Percentiles rank a stretch among this genome's conserved stretches.
Evolutionary conservation across 2,888 invertebrate genomes (phyloP).

Genomic region (Stratiomys singularior): DNA sequence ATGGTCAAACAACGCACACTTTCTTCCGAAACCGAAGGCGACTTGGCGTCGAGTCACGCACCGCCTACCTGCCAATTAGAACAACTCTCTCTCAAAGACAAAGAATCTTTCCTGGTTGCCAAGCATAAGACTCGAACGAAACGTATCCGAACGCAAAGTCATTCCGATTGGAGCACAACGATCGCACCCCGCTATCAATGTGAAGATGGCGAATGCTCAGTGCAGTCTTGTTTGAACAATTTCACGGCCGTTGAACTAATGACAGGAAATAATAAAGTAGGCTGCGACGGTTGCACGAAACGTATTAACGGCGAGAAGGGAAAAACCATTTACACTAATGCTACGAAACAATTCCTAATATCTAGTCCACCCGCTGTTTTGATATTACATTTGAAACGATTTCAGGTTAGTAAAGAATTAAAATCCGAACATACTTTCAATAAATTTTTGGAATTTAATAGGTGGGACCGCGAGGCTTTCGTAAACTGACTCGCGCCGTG

Average conservation of each 20-base stretch:
- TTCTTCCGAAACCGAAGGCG: slow-evolving; percentile 49
- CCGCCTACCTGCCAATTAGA: slow-evolving; percentile 53
- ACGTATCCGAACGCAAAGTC: slow-evolving; percentile 63
- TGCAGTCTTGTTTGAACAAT: slow-evolving; percentile 90
- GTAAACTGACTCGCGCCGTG: slow-evolving; percentile 87
- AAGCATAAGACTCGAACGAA: slow-evolving; percentile 56
- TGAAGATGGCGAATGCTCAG: slow-evolving; percentile 82
- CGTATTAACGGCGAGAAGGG: slow-evolving; percentile 75
- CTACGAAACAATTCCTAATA: slow-evolving; percentile 86
- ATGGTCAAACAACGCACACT: slow-evolving; percentile 59
- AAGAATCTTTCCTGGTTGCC: slow-evolving; percentile 51
- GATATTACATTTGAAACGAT: slow-evolving; percentile 94
- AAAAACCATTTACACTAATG: slow-evolving; percentile 82
- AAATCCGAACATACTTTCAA: background rate
- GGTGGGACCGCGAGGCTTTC: slow-evolving; percentile 77
- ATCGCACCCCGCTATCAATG: slow-evolving; percentile 76
- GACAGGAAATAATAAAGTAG: slow-evolving; percentile 91
- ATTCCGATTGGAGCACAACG: slow-evolving; percentile 67
- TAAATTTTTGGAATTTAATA: slow-evolving; percentile 68
- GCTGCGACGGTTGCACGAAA: slow-evolving; percentile 89
- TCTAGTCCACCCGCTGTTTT: slow-evolving; percentile 92
- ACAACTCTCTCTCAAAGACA: slow-evolving; percentile 46
- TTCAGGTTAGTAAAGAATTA: slow-evolving; percentile 70
- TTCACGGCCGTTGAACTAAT: slow-evolving; percentile 92
- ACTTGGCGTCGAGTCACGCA: slow-evolving; percentile 25